A percentile compares a stretch with the other conserved stretches of the same genome.
Evolutionary conservation across 2,888 invertebrate genomes (phyloP).

Genomic region (Halocaridina rubra): DNA sequence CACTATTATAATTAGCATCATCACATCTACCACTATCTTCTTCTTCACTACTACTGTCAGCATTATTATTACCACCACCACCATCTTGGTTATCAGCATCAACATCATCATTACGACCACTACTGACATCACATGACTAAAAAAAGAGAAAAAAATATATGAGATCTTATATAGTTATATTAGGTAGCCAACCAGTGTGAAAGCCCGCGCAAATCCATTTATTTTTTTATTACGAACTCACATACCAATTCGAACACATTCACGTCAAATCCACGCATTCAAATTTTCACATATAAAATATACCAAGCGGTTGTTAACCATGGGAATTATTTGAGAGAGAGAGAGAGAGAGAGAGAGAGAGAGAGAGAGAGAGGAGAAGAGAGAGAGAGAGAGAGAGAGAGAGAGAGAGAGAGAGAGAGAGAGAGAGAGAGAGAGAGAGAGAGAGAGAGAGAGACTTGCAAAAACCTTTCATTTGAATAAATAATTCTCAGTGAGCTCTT

Average conservation of each 20-base stretch:
- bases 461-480: no score
- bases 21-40: neutral
- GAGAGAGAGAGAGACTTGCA: neutral
- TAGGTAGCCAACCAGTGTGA: no score
- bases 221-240: constrained; percentile 68
- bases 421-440: neutral
- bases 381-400: neutral
- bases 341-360: neutral
- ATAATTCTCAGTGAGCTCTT: no score
- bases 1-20: neutral
- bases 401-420: neutral
- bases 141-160: constrained; percentile 35
- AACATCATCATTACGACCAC: neutral
- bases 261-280: constrained; percentile 76
- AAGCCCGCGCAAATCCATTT: constrained; percentile 38
- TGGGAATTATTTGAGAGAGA: no score
- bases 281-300: constrained; percentile 71
- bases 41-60: neutral
- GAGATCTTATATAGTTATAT: constrained; percentile 44
- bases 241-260: no score
- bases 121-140: neutral
- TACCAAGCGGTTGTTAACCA: constrained; percentile 69
- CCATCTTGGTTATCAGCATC: no score
- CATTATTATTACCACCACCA: no score
- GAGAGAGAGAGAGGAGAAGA: neutral